Base-by-base conservation (phyloP, 2,888 invertebrate genomes). In the Imbricaverruca yamaguchii region DNA sequence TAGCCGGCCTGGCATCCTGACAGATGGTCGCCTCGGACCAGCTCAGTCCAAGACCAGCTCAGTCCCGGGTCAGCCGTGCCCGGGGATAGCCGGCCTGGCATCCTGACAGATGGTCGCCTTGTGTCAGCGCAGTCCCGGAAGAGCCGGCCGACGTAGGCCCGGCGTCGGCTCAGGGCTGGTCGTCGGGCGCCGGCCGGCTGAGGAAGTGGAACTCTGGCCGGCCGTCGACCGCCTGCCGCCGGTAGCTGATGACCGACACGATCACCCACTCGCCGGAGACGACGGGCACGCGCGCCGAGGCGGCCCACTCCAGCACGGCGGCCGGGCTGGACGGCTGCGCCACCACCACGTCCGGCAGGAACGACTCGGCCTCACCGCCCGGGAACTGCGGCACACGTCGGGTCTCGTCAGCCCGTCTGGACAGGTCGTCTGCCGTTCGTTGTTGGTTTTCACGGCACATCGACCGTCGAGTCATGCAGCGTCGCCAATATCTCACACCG, bases 181-280 rank as follows among this genome's bases (percentile, higher is more conserved):
- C 59, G 15, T 2, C 59, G 59, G 59, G 53, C 53, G 59, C 59
- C 12, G 59, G 53, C 53, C 18, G 39, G 53, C 55, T 21, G 39
- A 0, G 7, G 15, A 8, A 18, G 53, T 25, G 18, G 59, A 79
- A 79, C 57, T 79, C 79, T 9, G 79, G 79, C 79, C 79, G 79
- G 15, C 23, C 57, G 23, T 23, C 3, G 57, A 15, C 23, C 23
- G 13, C 12, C 57, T 23, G 79, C 15, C 57, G 79, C 6, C 21
- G 0, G 79, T 25, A 12, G n/a, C 12, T n/a, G 23, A 79, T 13
- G 13, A 79, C 57, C 12, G 23, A 79, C 57, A 23, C 57, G 79
- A 79, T 56, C 3, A 25, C 79, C 79, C 79, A 79, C 79, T 79
- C 57, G 79, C 79, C 57, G 23, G 79, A 79, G 57, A 79, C 79